Evolutionary conservation across 1,140 invertebrate genomes (phyloP), one percentile per base, ranked within the genome.

Genomic region (Vanessa tameamea): DNA sequence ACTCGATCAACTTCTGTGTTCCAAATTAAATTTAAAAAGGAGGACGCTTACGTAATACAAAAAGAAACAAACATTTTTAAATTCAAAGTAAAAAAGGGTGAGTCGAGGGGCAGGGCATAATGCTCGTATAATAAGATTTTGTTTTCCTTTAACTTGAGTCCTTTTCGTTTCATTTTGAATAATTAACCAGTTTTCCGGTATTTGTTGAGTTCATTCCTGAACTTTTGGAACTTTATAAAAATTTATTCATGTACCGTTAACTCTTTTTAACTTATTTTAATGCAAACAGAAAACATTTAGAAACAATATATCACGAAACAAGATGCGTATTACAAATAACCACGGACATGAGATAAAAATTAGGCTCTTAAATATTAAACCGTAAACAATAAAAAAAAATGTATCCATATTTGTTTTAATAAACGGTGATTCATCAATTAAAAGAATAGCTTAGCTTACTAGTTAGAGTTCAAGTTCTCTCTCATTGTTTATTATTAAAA

Each of bases 51-150:
- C 50, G 23, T 48, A 64, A 71, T 64, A 59, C 64, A 37, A 69
- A 55, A 57, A 48, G 65, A 47, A 73, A 74, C 64, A 69, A 73
- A 77, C 47, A 76, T 76, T 73, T 66, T 51, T 69, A 72, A 65
- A 69, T 65, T 67, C 72, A 48, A 55, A 73, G 55, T 73, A 69
- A 69, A 77, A 82, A 78, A 78, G 78, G 77, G 75, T 79, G 76
- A 73, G 71, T 73, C 69, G 53, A 57, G 80, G 76, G 70, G 69
- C 69, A 70, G 75, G 70, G 78, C 26, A 31, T 80, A 82, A 81
- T 81, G 79, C 78, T 63, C 77, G 73, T 79, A 78, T 83, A 83
- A 83, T 78, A 77, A 82, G 77, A 78, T 83, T 80, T 78, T 80
- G 71, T 77, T 83, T 78, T 83, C 77, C 78, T 80, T 77, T 80